A percentile compares a stretch with the other conserved stretches of the same genome.
Conservation (phyloP, 2,888 invertebrate genomes). For the Zootermopsis nevadensis region DNA sequence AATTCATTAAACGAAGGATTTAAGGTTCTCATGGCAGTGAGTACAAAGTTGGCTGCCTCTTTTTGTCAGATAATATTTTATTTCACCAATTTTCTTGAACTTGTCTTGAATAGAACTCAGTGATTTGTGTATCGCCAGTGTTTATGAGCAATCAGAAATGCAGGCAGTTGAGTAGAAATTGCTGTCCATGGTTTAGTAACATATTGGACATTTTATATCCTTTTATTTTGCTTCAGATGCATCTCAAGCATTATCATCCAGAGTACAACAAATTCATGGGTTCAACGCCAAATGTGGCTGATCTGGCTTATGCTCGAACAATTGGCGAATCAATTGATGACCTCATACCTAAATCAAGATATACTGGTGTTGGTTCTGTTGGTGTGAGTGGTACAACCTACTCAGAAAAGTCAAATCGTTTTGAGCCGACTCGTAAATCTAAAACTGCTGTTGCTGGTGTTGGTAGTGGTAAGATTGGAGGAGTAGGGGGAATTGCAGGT, state of each 20-base stretch:
- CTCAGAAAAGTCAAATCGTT: constrained; percentile 5
- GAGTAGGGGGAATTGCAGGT: constrained; percentile 5
- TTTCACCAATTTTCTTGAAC: too few relatives aligned
- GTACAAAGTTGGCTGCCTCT: too few relatives aligned
- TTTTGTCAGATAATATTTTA: too few relatives aligned
- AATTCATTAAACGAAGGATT: too few relatives aligned
- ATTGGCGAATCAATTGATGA: constrained; percentile 70
- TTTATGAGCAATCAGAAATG: too few relatives aligned
- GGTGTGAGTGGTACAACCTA: not conserved
- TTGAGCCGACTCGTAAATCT: constrained; percentile 5
- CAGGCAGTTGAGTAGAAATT: too few relatives aligned
- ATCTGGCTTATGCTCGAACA: constrained; percentile 85
- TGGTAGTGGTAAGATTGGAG: not conserved
- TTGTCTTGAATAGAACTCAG: too few relatives aligned
- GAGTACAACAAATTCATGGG: constrained; percentile 81
- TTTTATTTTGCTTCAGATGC: constrained; percentile 69
- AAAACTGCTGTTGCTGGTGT: not conserved
- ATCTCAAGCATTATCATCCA: constrained; percentile 93
- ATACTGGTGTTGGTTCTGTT: not conserved
- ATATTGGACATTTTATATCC: not conserved
- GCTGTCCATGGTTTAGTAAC: not conserved
- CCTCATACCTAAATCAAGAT: constrained; percentile 44
- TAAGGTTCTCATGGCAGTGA: too few relatives aligned
- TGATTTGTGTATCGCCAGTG: too few relatives aligned
- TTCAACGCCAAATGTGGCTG: constrained; percentile 86